Conservation (phyloP, 2,888 invertebrate species). For the Limnephilus rhombicus region DNA sequence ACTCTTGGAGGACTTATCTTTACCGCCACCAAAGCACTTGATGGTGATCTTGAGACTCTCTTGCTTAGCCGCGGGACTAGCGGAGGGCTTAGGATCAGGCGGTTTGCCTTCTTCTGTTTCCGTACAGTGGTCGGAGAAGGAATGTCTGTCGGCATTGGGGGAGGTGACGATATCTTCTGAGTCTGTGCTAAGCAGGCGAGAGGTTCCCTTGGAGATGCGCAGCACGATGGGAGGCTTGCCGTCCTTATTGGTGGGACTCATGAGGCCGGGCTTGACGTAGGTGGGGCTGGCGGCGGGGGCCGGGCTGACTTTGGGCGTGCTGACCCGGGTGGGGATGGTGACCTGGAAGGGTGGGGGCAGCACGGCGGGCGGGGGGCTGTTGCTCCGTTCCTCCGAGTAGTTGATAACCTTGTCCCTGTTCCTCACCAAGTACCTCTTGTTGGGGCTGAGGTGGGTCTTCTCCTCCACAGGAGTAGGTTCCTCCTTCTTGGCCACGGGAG, state of each 20-base stretch:
- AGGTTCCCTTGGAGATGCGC: slow-evolving; percentile 89
- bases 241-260: slow-evolving; percentile 77
- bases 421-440: slow-evolving; percentile 76
- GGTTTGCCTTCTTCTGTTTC: slow-evolving; percentile 74
- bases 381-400: slow-evolving; percentile 81
- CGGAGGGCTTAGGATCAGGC: slow-evolving; percentile 73
- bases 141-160: slow-evolving; percentile 77
- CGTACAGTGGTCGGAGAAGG: slow-evolving; percentile 75
- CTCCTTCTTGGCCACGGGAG: slow-evolving; percentile 73
- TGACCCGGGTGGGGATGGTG: slow-evolving; percentile 69
- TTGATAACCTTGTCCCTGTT: slow-evolving; percentile 81
- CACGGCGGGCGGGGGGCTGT: slow-evolving; percentile 72
- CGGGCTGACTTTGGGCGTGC: slow-evolving; percentile 75
- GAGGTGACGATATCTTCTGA: slow-evolving; percentile 81
- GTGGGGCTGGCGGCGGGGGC: slow-evolving; percentile 74
- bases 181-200: slow-evolving; percentile 82
- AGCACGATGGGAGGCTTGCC: slow-evolving; percentile 88
- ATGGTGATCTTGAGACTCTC: slow-evolving; percentile 77
- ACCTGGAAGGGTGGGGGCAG: slow-evolving; percentile 67
- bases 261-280: slow-evolving; percentile 72
- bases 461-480: slow-evolving; percentile 71
- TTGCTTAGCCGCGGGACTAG: slow-evolving; percentile 76
- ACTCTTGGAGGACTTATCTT: slow-evolving; percentile 72
- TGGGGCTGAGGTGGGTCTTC: slow-evolving; percentile 73
- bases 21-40: slow-evolving; percentile 73